phyloP scores from a whole-genome alignment of 2,888 invertebrate species.

The Tetragonisca angustula region DNA sequence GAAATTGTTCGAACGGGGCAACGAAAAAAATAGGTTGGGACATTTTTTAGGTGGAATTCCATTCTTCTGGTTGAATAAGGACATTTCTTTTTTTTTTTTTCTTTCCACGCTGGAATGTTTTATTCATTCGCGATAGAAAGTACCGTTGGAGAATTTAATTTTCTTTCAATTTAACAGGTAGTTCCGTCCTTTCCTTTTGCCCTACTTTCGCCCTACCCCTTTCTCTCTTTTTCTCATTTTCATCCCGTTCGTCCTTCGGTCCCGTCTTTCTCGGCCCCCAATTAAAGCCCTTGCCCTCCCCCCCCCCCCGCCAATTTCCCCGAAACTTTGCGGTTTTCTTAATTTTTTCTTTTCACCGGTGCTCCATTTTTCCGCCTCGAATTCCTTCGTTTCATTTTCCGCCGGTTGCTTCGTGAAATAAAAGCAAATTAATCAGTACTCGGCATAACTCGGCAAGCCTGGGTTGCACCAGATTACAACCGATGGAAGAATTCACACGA shows the following conservation, averaged over 20 bases:
- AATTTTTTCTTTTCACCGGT: conserved; percentile 30
- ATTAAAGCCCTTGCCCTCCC: conserved; percentile 25
- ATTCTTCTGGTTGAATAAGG: background rate
- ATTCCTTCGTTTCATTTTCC: background rate
- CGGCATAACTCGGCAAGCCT: conserved; percentile 8
- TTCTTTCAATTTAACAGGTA: conserved; percentile 38
- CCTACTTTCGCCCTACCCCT: background rate
- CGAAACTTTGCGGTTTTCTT: conserved; percentile 33
- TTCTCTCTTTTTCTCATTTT: background rate
- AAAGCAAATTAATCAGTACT: conserved; percentile 46
- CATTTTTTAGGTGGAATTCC: background rate
- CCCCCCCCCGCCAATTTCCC: conserved; percentile 9
- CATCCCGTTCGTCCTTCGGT: background rate
- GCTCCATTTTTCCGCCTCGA: conserved; percentile 19
- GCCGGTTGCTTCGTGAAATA: background rate
- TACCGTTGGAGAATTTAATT: conserved; percentile 42
- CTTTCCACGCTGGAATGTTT: conserved; percentile 28
- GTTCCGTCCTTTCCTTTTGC: background rate
- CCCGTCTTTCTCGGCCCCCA: conserved; percentile 2
- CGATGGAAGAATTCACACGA: conserved; percentile 12
- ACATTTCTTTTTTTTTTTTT: background rate
- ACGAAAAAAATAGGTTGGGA: background rate
- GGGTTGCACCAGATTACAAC: conserved; percentile 10
- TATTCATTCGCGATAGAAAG: conserved; percentile 45
- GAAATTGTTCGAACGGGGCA: background rate